Evolutionary conservation across 2,113 vertebrate genomes (phyloP).

Genomic region (Delphinapterus leucas): DNA sequence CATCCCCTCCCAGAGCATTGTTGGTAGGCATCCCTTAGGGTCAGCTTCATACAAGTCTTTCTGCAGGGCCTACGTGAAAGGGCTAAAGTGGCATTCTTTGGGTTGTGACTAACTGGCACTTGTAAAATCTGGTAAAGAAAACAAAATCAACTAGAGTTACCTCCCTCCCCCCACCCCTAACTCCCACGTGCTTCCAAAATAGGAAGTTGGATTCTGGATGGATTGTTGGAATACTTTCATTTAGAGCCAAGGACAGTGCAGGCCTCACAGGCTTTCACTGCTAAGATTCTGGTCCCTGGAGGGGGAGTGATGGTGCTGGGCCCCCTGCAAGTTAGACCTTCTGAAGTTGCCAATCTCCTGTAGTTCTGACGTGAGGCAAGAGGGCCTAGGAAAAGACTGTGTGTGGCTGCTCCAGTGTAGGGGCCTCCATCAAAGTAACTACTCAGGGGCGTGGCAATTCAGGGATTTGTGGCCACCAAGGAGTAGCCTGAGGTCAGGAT

Average conservation of each 20-base stretch:
- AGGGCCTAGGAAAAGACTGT: too few relatives aligned
- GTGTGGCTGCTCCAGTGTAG: neutral
- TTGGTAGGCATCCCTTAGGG: neutral
- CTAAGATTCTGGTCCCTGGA: neutral
- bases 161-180: neutral
- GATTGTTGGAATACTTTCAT: neutral
- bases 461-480: neutral
- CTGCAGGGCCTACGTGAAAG: neutral
- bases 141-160: neutral
- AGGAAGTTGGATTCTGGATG: neutral
- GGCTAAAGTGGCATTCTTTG: neutral
- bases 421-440: neutral
- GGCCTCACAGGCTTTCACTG: neutral
- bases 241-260: neutral
- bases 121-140: conserved; percentile 12
- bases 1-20: neutral
- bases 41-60: neutral
- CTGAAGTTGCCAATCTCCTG: neutral
- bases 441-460: neutral
- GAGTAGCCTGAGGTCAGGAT: neutral
- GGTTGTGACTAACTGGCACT: neutral
- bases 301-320: too few relatives aligned
- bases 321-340: neutral
- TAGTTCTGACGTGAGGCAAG: neutral
- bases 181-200: neutral